Conservation (phyloP, 2,113 vertebrate species). For the Catharus fuscescens region DNA sequence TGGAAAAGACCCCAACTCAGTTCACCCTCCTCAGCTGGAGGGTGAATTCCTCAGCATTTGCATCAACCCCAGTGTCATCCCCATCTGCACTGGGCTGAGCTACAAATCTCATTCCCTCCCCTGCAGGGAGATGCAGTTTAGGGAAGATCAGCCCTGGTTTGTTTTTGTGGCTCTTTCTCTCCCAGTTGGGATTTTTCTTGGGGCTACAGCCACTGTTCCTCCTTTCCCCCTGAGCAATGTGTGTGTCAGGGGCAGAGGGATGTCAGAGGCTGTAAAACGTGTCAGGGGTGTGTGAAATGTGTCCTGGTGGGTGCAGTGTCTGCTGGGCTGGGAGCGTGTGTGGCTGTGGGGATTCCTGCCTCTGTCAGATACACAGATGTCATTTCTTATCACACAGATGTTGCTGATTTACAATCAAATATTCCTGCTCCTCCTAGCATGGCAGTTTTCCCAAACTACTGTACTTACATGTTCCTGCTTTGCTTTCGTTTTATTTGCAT, state of each 20-base stretch:
- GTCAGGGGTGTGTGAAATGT: not conserved
- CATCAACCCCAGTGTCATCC: not conserved
- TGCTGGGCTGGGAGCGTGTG: not conserved
- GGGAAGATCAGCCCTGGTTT: constrained; percentile 25
- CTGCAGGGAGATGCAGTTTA: constrained; percentile 28
- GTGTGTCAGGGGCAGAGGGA: not conserved
- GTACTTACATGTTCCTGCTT: constrained; percentile 38
- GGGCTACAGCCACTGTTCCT: not conserved
- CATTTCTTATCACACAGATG: constrained; percentile 59
- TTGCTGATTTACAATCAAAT: constrained; percentile 59
- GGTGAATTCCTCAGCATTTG: not conserved
- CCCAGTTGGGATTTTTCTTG: not conserved
- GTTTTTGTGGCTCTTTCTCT: not conserved
- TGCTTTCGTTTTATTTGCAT: not conserved
- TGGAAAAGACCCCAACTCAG: not conserved
- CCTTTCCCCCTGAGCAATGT: not conserved
- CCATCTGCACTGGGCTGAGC: not conserved
- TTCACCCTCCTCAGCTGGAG: not conserved
- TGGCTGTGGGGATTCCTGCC: not conserved
- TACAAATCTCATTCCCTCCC: not conserved
- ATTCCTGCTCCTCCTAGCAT: constrained; percentile 56
- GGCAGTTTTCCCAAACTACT: constrained; percentile 63
- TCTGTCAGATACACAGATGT: constrained; percentile 16
- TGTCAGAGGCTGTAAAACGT: not conserved
- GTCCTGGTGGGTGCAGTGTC: not conserved